Conservation (phyloP, 2,113 vertebrate genomes). For the Tiliqua scincoides region DNA sequence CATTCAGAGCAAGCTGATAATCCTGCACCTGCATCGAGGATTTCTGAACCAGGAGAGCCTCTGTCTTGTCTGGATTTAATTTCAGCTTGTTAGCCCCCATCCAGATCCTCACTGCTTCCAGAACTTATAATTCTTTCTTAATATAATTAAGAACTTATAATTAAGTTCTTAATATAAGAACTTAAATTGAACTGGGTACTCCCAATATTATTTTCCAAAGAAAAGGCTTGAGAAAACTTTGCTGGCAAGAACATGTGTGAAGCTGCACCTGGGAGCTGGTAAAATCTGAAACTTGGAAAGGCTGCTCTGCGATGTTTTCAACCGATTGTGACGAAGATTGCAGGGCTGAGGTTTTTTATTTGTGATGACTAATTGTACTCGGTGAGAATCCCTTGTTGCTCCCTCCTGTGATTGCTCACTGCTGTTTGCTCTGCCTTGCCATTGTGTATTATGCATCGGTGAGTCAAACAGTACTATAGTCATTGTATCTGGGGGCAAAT, state of each 20-base stretch:
- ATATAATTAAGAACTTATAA: too few species aligned
- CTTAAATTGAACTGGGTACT: too few species aligned
- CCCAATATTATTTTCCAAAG: too few species aligned
- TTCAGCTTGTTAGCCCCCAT: too few species aligned
- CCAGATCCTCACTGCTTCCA: too few species aligned
- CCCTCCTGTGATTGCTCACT: background rate
- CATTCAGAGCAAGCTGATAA: too few species aligned
- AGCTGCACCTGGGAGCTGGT: background rate
- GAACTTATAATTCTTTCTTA: too few species aligned
- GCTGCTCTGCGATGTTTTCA: background rate
- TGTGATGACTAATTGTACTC: background rate
- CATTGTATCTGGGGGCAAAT: conserved; percentile 25
- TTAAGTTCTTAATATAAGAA: too few species aligned
- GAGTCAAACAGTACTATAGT: background rate
- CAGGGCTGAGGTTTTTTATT: background rate
- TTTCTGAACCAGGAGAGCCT: too few species aligned
- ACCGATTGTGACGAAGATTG: background rate
- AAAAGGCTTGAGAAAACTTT: too few species aligned
- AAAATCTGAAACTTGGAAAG: background rate
- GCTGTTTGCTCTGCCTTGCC: background rate
- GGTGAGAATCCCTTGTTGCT: background rate
- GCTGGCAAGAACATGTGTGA: background rate
- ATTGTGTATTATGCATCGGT: background rate
- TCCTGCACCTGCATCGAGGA: too few species aligned
- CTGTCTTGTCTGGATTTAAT: too few species aligned